phyloP scores from a whole-genome alignment of 1,140 invertebrate species.

The Aphis craccivora region DNA sequence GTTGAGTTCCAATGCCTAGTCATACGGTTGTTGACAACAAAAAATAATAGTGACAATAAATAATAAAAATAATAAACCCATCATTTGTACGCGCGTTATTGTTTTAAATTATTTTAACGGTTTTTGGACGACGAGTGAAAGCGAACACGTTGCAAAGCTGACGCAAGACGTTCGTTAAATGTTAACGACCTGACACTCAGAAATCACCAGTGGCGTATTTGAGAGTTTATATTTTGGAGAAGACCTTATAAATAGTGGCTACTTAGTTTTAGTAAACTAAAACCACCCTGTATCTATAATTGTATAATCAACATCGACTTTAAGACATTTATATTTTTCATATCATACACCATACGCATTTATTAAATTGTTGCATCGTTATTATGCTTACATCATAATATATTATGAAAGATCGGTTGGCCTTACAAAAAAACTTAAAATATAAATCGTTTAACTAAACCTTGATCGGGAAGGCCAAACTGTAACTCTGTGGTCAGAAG shows the following conservation, averaged over 20 bases:
- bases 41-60: neutral
- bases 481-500: too few relatives aligned
- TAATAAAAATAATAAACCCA: too few relatives aligned
- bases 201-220: neutral
- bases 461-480: too few relatives aligned
- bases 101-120: slow-evolving; percentile 15
- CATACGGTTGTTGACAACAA: neutral
- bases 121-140: slow-evolving; percentile 24
- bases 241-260: neutral
- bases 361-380: too few relatives aligned
- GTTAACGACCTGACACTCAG: slow-evolving; percentile 24
- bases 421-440: too few relatives aligned
- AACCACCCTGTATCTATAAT: neutral
- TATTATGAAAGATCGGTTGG: too few relatives aligned
- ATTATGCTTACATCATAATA: too few relatives aligned
- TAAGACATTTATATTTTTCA: neutral
- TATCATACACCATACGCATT: too few relatives aligned
- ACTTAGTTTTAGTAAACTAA: too few relatives aligned
- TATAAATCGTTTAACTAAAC: too few relatives aligned
- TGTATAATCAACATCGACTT: neutral
- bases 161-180: slow-evolving; percentile 7
- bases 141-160: slow-evolving; percentile 35
- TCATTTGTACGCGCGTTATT: neutral
- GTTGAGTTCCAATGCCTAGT: neutral
- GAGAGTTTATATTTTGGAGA: neutral